Evolutionary conservation across 2,797 vertebrate species (phyloP), one percentile per base, ranked within the genome.

Genomic region (Melanotaenia trifasciata): DNA sequence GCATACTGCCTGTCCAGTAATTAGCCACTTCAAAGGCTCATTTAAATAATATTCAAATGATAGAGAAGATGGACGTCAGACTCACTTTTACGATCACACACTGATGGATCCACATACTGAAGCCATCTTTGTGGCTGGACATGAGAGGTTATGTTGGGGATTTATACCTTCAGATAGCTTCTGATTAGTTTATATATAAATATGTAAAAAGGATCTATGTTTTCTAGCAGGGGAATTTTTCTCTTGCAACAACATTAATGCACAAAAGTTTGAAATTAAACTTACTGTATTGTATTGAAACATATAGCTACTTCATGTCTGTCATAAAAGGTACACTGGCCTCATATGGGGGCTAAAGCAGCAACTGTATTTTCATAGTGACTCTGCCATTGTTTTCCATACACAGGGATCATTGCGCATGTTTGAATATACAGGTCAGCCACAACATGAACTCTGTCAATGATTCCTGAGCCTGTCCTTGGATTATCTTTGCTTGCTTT

Each of bases 1-100:
- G 63, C 80, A 84, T 79, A 78, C 70, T 63, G 79, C 78, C 75
- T 72, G 57, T 91, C 85, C 79, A 74, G 86, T 92, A 89, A 93
- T 91, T 90, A 92, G 70, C 87, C 72, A 70, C 84, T 87, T 90
- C 75, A 91, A 89, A 92, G 85, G 61, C 78, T 85, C 16, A 89
- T 92, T 90, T 88, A 60, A 85, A 80, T 90, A 74, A 87, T 88
- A 93, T 90, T 90, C 67, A 85, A 84, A 90, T 84, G 64, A 79
- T 69, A 54, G 70, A 81, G 89, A 89, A 86, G 88, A 78, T 81
- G 79, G 60, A 76, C 36, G 32, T 75, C 73, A 79, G 47, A 57
- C 75, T 87, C 65, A 68, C 81, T 76, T 86, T 76, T 71, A 45
- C 80, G 66, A 38, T 80, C 64, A 66, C 12, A 58, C 22, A n/a